Conservation (phyloP, 2,888 invertebrate species). For the Imbricaverruca yamaguchii region DNA sequence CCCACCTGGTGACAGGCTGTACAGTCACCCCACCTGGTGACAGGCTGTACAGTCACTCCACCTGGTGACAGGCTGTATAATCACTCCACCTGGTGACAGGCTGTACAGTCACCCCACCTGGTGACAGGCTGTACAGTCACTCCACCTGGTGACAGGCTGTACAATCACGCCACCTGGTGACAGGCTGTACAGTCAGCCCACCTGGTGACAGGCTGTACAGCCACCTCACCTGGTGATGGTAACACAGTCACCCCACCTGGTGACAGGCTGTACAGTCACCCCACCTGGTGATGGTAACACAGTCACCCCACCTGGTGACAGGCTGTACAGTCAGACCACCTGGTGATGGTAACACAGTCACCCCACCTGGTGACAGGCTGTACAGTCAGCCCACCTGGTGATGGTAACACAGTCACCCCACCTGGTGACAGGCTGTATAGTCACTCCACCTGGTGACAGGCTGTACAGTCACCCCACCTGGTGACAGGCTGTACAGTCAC, state of each 20-base stretch:
- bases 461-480: no score
- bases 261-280: conserved; percentile 33
- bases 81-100: conserved; percentile 64
- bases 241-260: conserved; percentile 85
- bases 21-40: conserved; percentile 75
- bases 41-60: conserved; percentile 34
- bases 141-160: conserved; percentile 55
- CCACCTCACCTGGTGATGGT: no score
- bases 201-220: conserved; percentile 48
- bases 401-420: conserved; percentile 64
- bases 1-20: no score
- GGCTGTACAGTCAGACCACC: conserved; percentile 34
- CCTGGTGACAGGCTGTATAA: no score
- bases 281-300: no score
- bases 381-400: conserved; percentile 34
- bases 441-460: no score
- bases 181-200: no score
- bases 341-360: no score
- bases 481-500: no score
- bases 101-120: conserved; percentile 35
- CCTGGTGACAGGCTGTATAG: conserved; percentile 49
- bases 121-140: no score
- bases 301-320: conserved; percentile 70
- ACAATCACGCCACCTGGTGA: conserved; percentile 34
- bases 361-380: conserved; percentile 59